Percentiles rank a stretch among this genome's conserved stretches.
Conservation (phyloP, 2,113 vertebrate genomes). For the Pterocles burchelli region DNA sequence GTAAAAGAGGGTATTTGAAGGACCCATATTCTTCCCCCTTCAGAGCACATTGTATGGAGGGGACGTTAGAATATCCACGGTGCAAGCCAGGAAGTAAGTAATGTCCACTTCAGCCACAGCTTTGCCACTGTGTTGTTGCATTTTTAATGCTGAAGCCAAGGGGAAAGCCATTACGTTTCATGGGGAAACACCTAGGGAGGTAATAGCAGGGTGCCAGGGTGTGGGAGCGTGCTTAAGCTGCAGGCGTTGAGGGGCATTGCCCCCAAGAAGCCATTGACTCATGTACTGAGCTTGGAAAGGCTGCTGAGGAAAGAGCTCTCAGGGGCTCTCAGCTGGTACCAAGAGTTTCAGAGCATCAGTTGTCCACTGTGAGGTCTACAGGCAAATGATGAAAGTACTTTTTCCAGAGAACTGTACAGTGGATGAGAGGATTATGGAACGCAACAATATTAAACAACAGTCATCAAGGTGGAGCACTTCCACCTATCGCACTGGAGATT, state of each 20-base stretch:
- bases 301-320: not conserved
- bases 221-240: not conserved
- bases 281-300: not conserved
- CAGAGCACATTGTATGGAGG: not conserved
- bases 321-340: not conserved
- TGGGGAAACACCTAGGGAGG: not conserved
- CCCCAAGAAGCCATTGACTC: not conserved
- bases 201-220: no score
- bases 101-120: not conserved
- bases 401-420: not conserved
- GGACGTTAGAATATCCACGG: not conserved
- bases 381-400: not conserved
- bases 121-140: not conserved
- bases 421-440: rapidly evolving
- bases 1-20: not conserved
- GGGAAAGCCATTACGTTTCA: not conserved
- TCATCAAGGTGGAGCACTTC: rapidly evolving
- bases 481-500: rapidly evolving
- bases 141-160: not conserved
- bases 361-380: not conserved
- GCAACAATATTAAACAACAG: not conserved
- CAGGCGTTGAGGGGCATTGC: not conserved
- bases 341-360: not conserved
- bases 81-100: slow-evolving; percentile 14
- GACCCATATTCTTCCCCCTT: not conserved